Evolutionary conservation across 2,797 vertebrate species (phyloP).

Genomic region (Lophotriccus pileatus): DNA sequence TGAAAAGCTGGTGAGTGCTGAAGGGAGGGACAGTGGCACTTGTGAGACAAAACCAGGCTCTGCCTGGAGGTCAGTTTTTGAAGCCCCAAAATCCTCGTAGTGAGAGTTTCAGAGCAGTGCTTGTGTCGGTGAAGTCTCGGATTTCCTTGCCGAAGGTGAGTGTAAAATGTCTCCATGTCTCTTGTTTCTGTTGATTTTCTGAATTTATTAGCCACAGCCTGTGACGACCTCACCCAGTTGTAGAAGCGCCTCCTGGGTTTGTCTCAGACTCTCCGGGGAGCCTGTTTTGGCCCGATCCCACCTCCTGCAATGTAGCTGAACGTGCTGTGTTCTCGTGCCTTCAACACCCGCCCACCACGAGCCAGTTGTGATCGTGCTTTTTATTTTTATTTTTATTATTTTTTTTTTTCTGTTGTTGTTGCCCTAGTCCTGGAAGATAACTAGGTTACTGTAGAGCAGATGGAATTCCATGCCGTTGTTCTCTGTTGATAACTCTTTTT

Average conservation of each 20-base stretch:
- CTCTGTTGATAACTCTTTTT: slow-evolving; percentile 56
- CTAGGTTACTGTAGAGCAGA: slow-evolving; percentile 61
- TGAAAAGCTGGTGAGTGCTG: not conserved
- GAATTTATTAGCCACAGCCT: slow-evolving; percentile 52
- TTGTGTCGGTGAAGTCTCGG: not conserved
- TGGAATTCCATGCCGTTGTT: slow-evolving; percentile 20
- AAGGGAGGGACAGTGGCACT: not conserved
- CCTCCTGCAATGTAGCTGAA: slow-evolving; percentile 62
- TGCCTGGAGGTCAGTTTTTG: not conserved
- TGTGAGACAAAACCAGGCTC: not conserved
- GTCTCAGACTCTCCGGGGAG: slow-evolving; percentile 60
- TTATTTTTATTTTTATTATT: not conserved
- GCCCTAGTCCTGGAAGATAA: slow-evolving; percentile 60
- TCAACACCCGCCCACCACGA: slow-evolving; percentile 62
- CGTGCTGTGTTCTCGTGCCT: slow-evolving; percentile 66
- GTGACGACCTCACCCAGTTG: slow-evolving; percentile 59
- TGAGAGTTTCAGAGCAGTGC: not conserved
- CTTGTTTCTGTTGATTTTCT: slow-evolving; percentile 25
- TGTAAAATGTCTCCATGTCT: slow-evolving; percentile 45
- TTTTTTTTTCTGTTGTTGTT: not conserved
- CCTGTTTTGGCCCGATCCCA: slow-evolving; percentile 61
- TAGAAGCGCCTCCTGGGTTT: slow-evolving; percentile 51
- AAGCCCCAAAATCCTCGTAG: not conserved
- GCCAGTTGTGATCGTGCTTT: slow-evolving; percentile 57
- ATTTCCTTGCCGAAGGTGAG: slow-evolving; percentile 34